Evolutionary conservation across 2,797 vertebrate genomes (phyloP), one percentile per base, ranked within the genome.

Genomic region (Cynodonichthys magdalenae): DNA sequence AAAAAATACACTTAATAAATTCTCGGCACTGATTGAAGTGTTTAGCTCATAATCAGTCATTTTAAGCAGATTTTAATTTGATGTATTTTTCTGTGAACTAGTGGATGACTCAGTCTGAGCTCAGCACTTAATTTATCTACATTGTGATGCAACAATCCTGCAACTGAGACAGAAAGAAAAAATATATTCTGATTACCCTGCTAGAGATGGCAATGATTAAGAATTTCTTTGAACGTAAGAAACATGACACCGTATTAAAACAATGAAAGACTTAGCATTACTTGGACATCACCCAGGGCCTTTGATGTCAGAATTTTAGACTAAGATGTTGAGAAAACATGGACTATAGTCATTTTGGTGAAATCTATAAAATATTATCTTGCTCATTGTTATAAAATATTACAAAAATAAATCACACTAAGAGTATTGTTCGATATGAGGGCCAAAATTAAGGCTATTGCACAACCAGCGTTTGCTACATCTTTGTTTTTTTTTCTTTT

Each of bases 71-170:
- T 79, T 57, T 51, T 52, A 47, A 77, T 74, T 83, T 61, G 34
- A 68, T 74, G 51, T 27, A 51, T 65, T 52, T 54, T 50, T 45
- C 71, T 56, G 79, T 63, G 67, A 53, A 42, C 20, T 0, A 45
- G 64, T 42, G 10, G 5, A 15, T 53, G 77, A 83, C 60, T 85
- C 83, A 82, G 58, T 53, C 63, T 81, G 78, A 86, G 65, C 67
- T 83, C 75, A 87, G 70, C 79, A 55, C 57, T 66, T 55, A n/a
- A 66, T 62, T 52, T 42, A 49, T 57, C 47, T 59, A 53, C 9
- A 15, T 57, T 10, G 62, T 89, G 86, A 89, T 84, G 82, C 79
- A 87, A 84, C 39, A 15, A 39, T 71, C 63, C 58, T 66, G 83
- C 65, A 87, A 90, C 74, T 4, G 48, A 59, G 52, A 56, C 60